Percentiles rank a stretch among this genome's conserved stretches.
Evolutionary conservation across 1,140 invertebrate species (phyloP).

Genomic region (Drosophila takahashii): DNA sequence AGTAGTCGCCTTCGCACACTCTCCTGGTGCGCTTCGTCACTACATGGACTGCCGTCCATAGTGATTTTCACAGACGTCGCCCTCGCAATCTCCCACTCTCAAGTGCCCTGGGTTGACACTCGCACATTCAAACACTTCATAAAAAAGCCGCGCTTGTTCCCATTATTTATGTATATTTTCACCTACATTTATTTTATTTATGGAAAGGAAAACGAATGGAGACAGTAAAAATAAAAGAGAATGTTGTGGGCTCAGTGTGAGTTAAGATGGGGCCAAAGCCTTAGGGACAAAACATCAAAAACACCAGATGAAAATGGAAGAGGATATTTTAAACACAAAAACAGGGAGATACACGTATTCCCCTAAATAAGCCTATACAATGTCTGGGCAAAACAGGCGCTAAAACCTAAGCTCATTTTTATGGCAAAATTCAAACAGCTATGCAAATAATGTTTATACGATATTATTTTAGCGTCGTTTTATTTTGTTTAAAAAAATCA

Average conservation of each 20-base stretch:
- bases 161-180: slow-evolving; percentile 80
- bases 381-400: neutral
- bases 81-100: slow-evolving; percentile 2
- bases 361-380: neutral
- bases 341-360: neutral
- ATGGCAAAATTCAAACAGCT: neutral
- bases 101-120: slow-evolving; percentile 32
- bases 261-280: slow-evolving; percentile 38
- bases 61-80: slow-evolving; percentile 66
- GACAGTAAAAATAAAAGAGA: slow-evolving; percentile 33
- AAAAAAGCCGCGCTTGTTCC: slow-evolving; percentile 68
- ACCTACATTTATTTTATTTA: slow-evolving; percentile 78
- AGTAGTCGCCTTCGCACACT: no score
- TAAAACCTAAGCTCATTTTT: no score
- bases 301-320: slow-evolving; percentile 15
- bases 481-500: neutral
- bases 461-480: neutral
- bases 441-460: neutral
- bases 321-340: slow-evolving; percentile 6
- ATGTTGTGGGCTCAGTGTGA: slow-evolving; percentile 28
- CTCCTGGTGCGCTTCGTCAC: no score
- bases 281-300: slow-evolving; percentile 38
- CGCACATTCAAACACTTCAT: slow-evolving; percentile 56
- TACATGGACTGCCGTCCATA: no score
- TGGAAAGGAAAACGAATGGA: slow-evolving; percentile 20